Evolutionary conservation across 2,888 invertebrate species (phyloP), one percentile per base, ranked within the genome.

Genomic region (Cylloceria caligata): DNA sequence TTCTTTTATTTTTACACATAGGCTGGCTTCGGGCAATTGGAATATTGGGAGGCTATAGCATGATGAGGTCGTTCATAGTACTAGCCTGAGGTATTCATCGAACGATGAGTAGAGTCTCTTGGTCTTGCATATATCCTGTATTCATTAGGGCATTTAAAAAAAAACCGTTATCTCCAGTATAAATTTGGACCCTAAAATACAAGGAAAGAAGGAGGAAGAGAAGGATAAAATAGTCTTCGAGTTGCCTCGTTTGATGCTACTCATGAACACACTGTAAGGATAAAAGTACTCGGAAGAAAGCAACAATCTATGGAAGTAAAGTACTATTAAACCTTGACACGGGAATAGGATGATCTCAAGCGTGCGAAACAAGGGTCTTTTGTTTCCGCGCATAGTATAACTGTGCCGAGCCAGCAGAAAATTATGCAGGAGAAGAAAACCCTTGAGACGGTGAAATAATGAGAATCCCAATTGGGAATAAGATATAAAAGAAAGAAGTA

Each of bases 371-470:
- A 49, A 49, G 34, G 7, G 19, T 36, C 60, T 21, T 19, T 68
- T 49, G 49, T 68, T 52, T 49, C 6, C 34, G 39, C 19, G 4
- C 47, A 3, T 7, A 34, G 34, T 21, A 19, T 34, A 34, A 65
- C 2, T 13, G 27, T 52, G 7, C 13, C 68, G 49, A 36, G 19
- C 36, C 11, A 21, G 21, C 49, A 21, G 34, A 21, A 52, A 68
- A 49, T 68, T 68, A 68, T 68, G 36, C 68, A 36, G 13, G 21
- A 68, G 34, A 21, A 34, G 49, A 36, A 36, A 36, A 34, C 49
- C 21, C 49, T 6, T 5, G 42, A 21, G 49, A 68, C 49, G 34
- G 21, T 19, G 21, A 68, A 68, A 52, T 68, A 68, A 52, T 68
- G 68, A 68, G 68, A 68, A 36, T 49, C 36, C 52, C 34, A 36